Evolutionary conservation across 2,888 invertebrate species (phyloP).

Genomic region (Xylota sylvarum): DNA sequence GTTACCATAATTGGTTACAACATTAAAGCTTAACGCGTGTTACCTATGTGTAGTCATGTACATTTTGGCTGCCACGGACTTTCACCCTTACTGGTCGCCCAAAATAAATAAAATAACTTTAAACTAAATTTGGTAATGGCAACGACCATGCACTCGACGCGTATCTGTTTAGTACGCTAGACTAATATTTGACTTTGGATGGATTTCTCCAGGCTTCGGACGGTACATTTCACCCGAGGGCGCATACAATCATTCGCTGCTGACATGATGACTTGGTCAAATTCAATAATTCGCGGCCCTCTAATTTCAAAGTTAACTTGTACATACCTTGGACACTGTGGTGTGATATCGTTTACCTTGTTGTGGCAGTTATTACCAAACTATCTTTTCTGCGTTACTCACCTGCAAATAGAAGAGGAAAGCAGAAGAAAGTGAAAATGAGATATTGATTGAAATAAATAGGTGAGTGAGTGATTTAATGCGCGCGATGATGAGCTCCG

Average conservation of each 20-base stretch:
- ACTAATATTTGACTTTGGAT: constrained; percentile 31
- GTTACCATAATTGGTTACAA: constrained; percentile 51
- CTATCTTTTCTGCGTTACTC: constrained; percentile 34
- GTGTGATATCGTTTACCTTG: constrained; percentile 7
- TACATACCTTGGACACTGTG: constrained; percentile 15
- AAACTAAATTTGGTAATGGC: background rate
- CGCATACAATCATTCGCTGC: background rate
- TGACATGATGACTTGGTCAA: background rate
- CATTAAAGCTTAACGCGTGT: constrained; percentile 21
- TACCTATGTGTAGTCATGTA: background rate
- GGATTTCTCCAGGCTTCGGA: background rate
- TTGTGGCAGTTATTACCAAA: constrained; percentile 18
- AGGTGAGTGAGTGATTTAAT: constrained; percentile 40
- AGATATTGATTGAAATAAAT: constrained; percentile 42
- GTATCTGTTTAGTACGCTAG: constrained; percentile 18
- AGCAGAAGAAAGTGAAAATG: constrained; percentile 62
- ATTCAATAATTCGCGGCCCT: constrained; percentile 22
- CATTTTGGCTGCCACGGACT: constrained; percentile 19
- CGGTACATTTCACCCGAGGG: constrained; percentile 11
- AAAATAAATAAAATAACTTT: constrained; percentile 1
- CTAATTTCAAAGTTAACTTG: constrained; percentile 23
- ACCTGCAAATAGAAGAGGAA: constrained; percentile 58
- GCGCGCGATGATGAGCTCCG: constrained; percentile 6
- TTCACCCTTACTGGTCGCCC: constrained; percentile 36
- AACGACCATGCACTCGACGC: background rate